A percentile compares a stretch with the other conserved stretches of the same genome.
These are phyloP conservation scores for Trachymyrmex cornetzi DNA, from an alignment of 1,140 invertebrate species.

Conservation along the genomic window DNA sequence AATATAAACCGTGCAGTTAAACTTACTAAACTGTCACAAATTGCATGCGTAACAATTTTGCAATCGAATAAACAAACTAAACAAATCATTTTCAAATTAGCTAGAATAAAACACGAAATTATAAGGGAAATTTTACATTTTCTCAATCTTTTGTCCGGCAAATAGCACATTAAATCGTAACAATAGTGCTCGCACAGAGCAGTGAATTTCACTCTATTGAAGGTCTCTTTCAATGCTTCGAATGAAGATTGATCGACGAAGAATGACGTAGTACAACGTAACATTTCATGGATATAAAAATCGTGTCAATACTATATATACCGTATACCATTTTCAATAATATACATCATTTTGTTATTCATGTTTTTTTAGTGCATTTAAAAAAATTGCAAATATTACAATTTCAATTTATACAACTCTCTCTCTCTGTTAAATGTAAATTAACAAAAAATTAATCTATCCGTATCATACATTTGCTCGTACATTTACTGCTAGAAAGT, in stretches of 20 bases:
- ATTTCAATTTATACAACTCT: neutral
- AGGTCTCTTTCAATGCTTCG: slow-evolving; percentile 28
- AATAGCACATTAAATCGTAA: slow-evolving; percentile 33
- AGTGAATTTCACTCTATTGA: slow-evolving; percentile 52
- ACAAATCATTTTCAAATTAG: slow-evolving; percentile 49
- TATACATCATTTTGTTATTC: neutral
- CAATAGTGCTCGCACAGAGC: slow-evolving; percentile 18
- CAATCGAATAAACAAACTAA: slow-evolving; percentile 2
- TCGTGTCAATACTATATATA: neutral
- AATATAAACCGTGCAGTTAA: neutral
- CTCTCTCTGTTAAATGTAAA: neutral
- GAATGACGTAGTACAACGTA: slow-evolving; percentile 4
- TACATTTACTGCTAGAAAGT: neutral
- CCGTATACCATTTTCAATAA: neutral
- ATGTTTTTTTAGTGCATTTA: slow-evolving; percentile 1
- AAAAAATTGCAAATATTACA: neutral
- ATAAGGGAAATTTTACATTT: slow-evolving; percentile 18
- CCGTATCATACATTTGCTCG: neutral
- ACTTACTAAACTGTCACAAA: neutral
- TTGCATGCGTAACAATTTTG: neutral
- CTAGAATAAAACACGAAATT: neutral
- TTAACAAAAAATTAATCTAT: neutral
- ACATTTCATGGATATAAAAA: slow-evolving; percentile 17
- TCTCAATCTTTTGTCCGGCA: slow-evolving; percentile 24
- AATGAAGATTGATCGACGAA: slow-evolving; percentile 57